Evolutionary conservation across 1,140 invertebrate genomes (phyloP), one percentile per base, ranked within the genome.

Genomic region (Holcopasites calliopsidis): DNA sequence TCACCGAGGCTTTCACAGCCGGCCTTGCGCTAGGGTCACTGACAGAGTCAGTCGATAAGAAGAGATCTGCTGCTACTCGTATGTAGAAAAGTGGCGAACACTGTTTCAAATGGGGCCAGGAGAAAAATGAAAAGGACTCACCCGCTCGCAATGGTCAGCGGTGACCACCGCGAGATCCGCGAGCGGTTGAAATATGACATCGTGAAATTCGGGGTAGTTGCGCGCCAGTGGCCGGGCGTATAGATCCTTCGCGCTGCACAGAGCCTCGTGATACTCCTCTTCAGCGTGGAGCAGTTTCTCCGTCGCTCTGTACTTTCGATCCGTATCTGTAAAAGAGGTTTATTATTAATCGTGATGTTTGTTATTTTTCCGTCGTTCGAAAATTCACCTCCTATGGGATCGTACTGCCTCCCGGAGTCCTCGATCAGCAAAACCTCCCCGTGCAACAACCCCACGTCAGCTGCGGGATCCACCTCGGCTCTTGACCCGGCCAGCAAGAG

Each of bases 341-440:
- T 47, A 26, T 28, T 54, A 10, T n/a, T n/a, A n/a, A n/a, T n/a
- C n/a, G n/a, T n/a, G n/a, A n/a, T n/a, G n/a, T n/a, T n/a, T n/a
- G n/a, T n/a, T n/a, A n/a, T n/a, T n/a, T n/a, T n/a, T n/a, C n/a
- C n/a, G n/a, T n/a, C n/a, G n/a, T n/a, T n/a, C n/a, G 40, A 31
- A 8, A 4, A 81, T 80, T 91, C 83, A 93, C 92, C 92, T 89
- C 91, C 92, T 42, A 90, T 88, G 18, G 88, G 85, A 76, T 91
- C 86, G 80, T 85, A 93, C 61, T 91, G 91, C 26, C 92, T 87
- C 0, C 92, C 92, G 62, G 92, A 91, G 76, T 93, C 92, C 84
- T 94, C 93, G 62, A 94, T 91, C 16, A 94, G 91, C n/a, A 94
- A 80, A 3, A 94, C 92, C 85, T 95, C 94, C 3, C 93, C 93